Conservation (phyloP, 2,113 vertebrate genomes). For the Lutjanus erythropterus region DNA sequence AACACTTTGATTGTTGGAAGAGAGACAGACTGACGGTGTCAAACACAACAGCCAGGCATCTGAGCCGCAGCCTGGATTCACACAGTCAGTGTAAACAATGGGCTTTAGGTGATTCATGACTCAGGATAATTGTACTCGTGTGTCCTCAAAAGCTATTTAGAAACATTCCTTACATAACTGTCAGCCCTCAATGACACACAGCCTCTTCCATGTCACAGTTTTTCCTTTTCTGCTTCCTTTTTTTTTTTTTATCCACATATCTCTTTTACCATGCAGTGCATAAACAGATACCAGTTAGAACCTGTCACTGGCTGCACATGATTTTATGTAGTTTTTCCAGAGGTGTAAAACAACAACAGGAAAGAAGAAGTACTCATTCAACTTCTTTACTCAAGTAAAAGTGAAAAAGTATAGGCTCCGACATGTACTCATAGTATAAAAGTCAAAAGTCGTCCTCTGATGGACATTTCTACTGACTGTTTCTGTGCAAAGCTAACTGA, state of each 20-base stretch:
- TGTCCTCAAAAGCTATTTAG: constrained; percentile 44
- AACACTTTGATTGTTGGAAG: background rate
- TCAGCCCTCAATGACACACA: constrained; percentile 38
- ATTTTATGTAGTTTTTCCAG: no score
- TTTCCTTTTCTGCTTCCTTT: background rate
- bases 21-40: background rate
- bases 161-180: constrained; percentile 56
- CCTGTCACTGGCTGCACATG: background rate
- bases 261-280: background rate
- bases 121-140: constrained; percentile 42
- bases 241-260: background rate
- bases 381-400: no score
- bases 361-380: no score
- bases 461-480: no score
- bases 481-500: no score
- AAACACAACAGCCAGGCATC: background rate
- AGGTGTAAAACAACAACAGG: no score
- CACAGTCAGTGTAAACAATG: constrained; percentile 23
- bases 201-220: constrained; percentile 5
- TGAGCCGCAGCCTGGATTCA: constrained; percentile 10
- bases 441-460: no score
- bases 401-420: no score
- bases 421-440: no score
- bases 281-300: background rate
- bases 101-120: constrained; percentile 44